Percentiles rank a stretch among this genome's conserved stretches.
These are phyloP conservation scores for Tenthredo mesomela DNA, from an alignment of 2,888 invertebrate species.

Conservation along the genomic window DNA sequence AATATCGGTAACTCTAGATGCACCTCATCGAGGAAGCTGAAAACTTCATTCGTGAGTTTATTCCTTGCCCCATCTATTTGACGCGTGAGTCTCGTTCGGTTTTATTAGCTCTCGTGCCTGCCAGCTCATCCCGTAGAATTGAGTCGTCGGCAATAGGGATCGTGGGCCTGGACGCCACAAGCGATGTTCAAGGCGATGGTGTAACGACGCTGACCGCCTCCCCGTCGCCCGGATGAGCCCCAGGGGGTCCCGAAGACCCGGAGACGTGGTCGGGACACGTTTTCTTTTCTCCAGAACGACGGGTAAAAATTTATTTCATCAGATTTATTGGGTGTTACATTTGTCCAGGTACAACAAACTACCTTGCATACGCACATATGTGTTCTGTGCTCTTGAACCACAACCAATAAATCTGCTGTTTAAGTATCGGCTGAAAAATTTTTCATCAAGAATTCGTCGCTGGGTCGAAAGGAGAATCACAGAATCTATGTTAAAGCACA, in stretches of 20 bases:
- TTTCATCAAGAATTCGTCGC: not conserved
- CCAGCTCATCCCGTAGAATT: slow-evolving; percentile 47
- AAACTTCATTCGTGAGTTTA: not conserved
- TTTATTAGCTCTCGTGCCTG: slow-evolving; percentile 47
- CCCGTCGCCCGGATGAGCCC: slow-evolving; percentile 43
- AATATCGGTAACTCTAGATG: slow-evolving; percentile 7
- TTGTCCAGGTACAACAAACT: slow-evolving; percentile 1
- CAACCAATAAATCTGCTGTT: not conserved
- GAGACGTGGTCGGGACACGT: slow-evolving; percentile 17
- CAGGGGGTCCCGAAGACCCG: slow-evolving; percentile 46
- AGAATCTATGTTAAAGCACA: not conserved
- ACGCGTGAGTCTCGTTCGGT: slow-evolving; percentile 35
- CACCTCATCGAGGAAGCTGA: slow-evolving; percentile 14
- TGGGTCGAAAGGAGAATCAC: not conserved
- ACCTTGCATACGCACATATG: not conserved
- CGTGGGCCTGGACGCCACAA: slow-evolving; percentile 42
- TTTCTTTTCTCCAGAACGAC: slow-evolving; percentile 40
- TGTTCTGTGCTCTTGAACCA: not conserved
- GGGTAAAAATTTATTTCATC: slow-evolving; percentile 16
- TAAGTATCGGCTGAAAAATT: not conserved
- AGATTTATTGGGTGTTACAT: slow-evolving; percentile 44
- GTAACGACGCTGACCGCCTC: slow-evolving; percentile 41
- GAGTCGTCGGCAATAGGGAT: slow-evolving; percentile 39
- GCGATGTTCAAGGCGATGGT: slow-evolving; percentile 37
- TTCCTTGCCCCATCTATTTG: not conserved